Percentiles rank a stretch among this genome's conserved stretches.
These are phyloP conservation scores for Caenorhabditis drosophilae DNA, from an alignment of 2,888 invertebrate genomes.

Conservation along the genomic window DNA sequence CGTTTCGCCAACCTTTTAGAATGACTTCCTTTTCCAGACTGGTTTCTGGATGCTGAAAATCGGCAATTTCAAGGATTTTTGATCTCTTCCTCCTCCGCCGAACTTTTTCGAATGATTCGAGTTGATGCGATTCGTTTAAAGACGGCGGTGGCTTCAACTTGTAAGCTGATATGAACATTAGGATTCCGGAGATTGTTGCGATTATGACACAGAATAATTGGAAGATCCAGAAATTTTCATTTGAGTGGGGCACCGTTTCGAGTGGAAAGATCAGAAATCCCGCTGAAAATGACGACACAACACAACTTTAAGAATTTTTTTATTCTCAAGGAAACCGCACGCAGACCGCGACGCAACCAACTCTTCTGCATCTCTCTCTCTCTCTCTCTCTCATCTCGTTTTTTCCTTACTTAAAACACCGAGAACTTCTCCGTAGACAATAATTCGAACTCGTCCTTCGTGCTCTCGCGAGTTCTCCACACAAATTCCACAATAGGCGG, in stretches of 20 bases:
- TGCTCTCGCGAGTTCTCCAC: slow-evolving; percentile 64
- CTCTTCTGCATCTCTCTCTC: no score
- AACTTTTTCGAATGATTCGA: slow-evolving; percentile 30
- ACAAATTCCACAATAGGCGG: slow-evolving; percentile 70
- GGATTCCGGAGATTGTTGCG: slow-evolving; percentile 53
- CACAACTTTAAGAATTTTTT: no score
- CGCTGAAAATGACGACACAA: slow-evolving; percentile 41
- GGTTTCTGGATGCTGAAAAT: no score
- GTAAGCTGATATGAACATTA: slow-evolving; percentile 32
- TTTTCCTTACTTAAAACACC: slow-evolving; percentile 35
- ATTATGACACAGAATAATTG: slow-evolving; percentile 65
- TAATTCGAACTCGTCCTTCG: slow-evolving; percentile 47
- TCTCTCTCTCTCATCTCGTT: background rate
- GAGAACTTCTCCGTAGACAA: slow-evolving; percentile 53
- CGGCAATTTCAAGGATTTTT: no score
- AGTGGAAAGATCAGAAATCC: slow-evolving; percentile 52
- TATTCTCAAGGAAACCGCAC: no score
- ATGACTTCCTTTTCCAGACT: slow-evolving; percentile 20
- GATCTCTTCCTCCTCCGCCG: no score
- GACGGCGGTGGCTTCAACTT: slow-evolving; percentile 25
- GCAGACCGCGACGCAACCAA: no score
- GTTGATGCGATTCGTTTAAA: slow-evolving; percentile 28
- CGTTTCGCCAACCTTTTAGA: slow-evolving; percentile 24
- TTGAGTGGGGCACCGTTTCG: slow-evolving; percentile 55
- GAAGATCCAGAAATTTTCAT: slow-evolving; percentile 68